A percentile compares a stretch with the other conserved stretches of the same genome.
phyloP scores from a whole-genome alignment of 2,888 invertebrate genomes.

The Sceliomorpha sp. region DNA sequence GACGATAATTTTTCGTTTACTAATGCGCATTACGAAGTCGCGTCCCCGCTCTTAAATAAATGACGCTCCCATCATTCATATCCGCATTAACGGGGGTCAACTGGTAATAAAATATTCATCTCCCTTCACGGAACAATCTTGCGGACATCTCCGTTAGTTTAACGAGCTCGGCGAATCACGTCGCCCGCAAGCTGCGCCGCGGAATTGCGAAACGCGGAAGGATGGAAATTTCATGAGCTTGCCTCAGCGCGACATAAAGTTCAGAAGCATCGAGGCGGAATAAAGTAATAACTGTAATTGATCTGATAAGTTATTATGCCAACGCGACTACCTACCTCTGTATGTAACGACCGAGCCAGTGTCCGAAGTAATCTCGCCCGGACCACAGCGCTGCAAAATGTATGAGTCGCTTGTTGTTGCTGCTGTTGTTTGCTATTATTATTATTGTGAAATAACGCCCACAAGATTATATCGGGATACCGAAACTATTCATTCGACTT shows the following conservation, averaged over 20 bases:
- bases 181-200: constrained; percentile 40
- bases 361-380: constrained; percentile 41
- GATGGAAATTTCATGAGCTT: constrained; percentile 49
- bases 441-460: constrained; percentile 13
- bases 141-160: constrained; percentile 37
- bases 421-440: constrained; percentile 28
- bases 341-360: constrained; percentile 33
- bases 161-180: constrained; percentile 52
- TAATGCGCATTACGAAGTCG: constrained; percentile 1
- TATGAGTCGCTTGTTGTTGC: constrained; percentile 29
- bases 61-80: not conserved
- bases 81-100: constrained; percentile 25
- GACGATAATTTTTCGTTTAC: too few relatives aligned
- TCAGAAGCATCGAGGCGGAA: constrained; percentile 69
- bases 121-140: constrained; percentile 30
- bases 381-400: constrained; percentile 21
- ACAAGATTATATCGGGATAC: constrained; percentile 25
- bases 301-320: constrained; percentile 75
- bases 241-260: constrained; percentile 70
- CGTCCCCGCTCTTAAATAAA: not conserved
- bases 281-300: constrained; percentile 78
- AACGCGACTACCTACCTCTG: constrained; percentile 6
- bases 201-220: constrained; percentile 36
- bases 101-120: constrained; percentile 40
- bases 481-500: constrained; percentile 18